Evolutionary conservation across 2,888 invertebrate genomes (phyloP), one percentile per base, ranked within the genome.

Genomic region (Therioaphis trifolii): DNA sequence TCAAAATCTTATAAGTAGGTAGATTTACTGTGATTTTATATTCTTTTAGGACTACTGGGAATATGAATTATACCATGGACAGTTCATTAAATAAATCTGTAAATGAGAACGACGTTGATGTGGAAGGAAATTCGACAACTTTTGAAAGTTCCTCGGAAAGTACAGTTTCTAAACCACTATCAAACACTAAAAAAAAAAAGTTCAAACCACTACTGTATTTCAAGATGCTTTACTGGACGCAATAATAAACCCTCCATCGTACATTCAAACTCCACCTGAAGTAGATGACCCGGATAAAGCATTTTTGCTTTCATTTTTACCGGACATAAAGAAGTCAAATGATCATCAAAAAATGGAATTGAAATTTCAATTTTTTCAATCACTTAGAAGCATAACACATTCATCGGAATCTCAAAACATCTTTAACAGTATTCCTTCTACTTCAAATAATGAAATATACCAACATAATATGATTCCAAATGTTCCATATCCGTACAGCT

Each of bases 221-320:
- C 27, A 61, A 15, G 15, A 61, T n/a, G 24, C 61, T 27, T 27
- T 61, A 61, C 15, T 61, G 7, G 61, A 61, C 24, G 61, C 61
- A 15, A 61, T 61, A 5, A 27, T n/a, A 61, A 61, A 61, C 27
- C 61, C 27, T 27, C 61, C 61, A n/a, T 61, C 27, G 14, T 15
- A 27, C 24, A 61, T 15, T 29, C n/a, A 15, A 5, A 12, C 43
- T 7, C 27, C 61, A 15, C 61, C 15, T 14, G 27, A 61, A 27
- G 27, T 9, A 27, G 15, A 61, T 4, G 27, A 61, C n/a, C 27
- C 61, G 4, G 27, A 61, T 61, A 61, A 61, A 27, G 27, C 61
- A 27, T 61, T 61, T 61, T 61, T 61, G 27, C 14, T 61, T 24
- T 29, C 61, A 24, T 61, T 61, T 61, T 61, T 61, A 27, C 27